These are phyloP conservation scores for Drosophila melanocephala DNA, from an alignment of 2,888 invertebrate genomes.

Conservation along the genomic window DNA sequence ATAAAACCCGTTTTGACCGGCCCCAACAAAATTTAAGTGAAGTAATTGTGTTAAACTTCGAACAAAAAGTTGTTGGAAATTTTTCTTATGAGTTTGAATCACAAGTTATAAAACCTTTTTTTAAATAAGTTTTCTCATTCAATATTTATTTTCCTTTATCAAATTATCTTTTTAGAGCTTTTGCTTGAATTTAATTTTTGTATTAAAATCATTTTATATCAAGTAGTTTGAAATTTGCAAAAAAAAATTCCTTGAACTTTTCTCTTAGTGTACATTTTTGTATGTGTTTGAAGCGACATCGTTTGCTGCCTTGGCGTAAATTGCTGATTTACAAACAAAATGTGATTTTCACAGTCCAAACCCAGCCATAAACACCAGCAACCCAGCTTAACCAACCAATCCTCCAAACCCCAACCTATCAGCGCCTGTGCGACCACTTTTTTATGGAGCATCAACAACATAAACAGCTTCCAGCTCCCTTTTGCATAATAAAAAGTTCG, in stretches of 20 bases:
- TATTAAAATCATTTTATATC: background rate
- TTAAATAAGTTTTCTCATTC: background rate
- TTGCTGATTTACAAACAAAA: constrained; percentile 83
- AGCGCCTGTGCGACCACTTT: constrained; percentile 23
- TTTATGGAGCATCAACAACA: constrained; percentile 58
- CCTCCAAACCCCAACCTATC: background rate
- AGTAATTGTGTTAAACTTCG: background rate
- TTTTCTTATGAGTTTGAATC: background rate
- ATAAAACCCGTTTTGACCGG: background rate
- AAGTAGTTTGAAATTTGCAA: background rate
- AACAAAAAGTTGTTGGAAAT: background rate
- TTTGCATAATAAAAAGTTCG: constrained; percentile 72
- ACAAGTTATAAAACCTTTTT: background rate
- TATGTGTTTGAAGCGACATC: constrained; percentile 45
- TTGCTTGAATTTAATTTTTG: background rate
- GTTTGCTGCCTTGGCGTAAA: constrained; percentile 66
- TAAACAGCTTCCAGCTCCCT: constrained; percentile 63
- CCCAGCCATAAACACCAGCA: constrained; percentile 11
- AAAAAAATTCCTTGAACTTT: background rate
- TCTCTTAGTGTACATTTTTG: constrained; percentile 14
- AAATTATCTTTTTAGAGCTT: background rate
- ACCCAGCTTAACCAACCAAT: constrained; percentile 6
- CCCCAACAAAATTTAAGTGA: background rate
- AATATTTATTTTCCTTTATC: background rate
- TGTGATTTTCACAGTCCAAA: constrained; percentile 64